Base-by-base conservation (phyloP, 2,113 vertebrate genomes). In the Prochilodus magdalenae region DNA sequence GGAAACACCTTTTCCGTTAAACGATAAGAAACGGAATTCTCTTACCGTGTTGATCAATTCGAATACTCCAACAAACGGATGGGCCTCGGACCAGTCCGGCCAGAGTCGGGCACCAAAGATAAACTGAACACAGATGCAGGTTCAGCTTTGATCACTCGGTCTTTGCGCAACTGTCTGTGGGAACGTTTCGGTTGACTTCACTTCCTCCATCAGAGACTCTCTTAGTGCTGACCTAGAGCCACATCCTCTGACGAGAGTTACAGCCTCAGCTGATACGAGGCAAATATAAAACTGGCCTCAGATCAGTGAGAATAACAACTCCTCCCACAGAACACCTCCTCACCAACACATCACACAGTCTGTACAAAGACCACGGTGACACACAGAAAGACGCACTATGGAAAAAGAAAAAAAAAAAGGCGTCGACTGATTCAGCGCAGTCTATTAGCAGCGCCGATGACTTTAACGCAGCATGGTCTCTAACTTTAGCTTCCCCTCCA, bases 191-290 rank as follows among this genome's bases (percentile, higher is more conserved):
- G 18, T 59, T 57, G 8, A 18, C 10, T 47, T 33, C 24, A 79
- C 72, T 81, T 81, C 80, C 80, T 69, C 73, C 29, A 49, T 81
- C 30, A 44, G 13, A n/a, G 8, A 62, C n/a, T 0, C 5, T 69
- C 57, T 29, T 16, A 11, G 5, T 5, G 26, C 80, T 74, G 79
- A 57, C 65, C 59, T 40, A 18, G 22, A 11, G 14, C 73, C 79
- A 75, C 71, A 24, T 40, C 55, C 22, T 18, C 22, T 5, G 20
- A 27, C 0, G 20, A 8, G 3, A 40, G 20, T n/a, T 69, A 8
- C 0, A n/a, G 22, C 12, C 14, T 22, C 66, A 44, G 3, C 11
- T 14, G 14, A 5, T 22, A 24, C 18, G 4, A 36, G 1, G 5
- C 3, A 4, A 4, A 24, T 20, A n/a, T 6, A 40, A n/a, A 70